phyloP scores from a whole-genome alignment of 1,140 invertebrate species.

The Monochamus saltuarius region DNA sequence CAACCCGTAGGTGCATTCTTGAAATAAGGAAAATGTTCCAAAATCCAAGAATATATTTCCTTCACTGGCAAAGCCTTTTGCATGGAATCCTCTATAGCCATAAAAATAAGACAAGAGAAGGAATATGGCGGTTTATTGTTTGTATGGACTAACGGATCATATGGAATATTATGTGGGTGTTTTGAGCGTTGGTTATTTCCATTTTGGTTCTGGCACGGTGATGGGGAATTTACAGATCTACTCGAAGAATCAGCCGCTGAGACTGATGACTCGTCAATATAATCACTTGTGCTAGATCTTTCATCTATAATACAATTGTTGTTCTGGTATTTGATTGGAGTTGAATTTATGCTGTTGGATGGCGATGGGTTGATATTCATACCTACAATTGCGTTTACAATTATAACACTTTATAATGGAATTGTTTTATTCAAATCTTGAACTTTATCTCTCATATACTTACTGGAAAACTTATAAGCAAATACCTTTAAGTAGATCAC shows the following conservation, averaged over 20 bases:
- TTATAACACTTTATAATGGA: background rate
- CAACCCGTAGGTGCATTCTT: slow-evolving; percentile 93
- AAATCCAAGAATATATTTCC: slow-evolving; percentile 98
- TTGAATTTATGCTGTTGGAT: slow-evolving; percentile 44
- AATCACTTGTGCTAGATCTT: slow-evolving; percentile 51
- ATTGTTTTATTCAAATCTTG: background rate
- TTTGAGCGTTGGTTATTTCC: slow-evolving; percentile 47
- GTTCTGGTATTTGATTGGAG: slow-evolving; percentile 39
- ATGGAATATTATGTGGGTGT: slow-evolving; percentile 72
- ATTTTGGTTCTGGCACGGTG: slow-evolving; percentile 18
- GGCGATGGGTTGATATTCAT: slow-evolving; percentile 51
- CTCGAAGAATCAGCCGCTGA: background rate
- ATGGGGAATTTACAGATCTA: background rate
- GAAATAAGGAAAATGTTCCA: slow-evolving; percentile 96
- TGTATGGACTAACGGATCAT: slow-evolving; percentile 75
- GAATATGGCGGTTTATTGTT: slow-evolving; percentile 93
- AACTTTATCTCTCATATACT: too few species aligned
- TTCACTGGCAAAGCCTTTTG: slow-evolving; percentile 89
- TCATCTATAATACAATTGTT: slow-evolving; percentile 33
- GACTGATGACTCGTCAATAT: slow-evolving; percentile 48
- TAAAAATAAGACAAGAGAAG: slow-evolving; percentile 94
- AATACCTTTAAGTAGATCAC: slow-evolving; percentile 80
- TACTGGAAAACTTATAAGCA: background rate
- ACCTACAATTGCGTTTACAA: slow-evolving; percentile 30
- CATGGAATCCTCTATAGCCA: slow-evolving; percentile 92